Conservation (phyloP, 2,888 invertebrate species). For the Lithodes maja region DNA sequence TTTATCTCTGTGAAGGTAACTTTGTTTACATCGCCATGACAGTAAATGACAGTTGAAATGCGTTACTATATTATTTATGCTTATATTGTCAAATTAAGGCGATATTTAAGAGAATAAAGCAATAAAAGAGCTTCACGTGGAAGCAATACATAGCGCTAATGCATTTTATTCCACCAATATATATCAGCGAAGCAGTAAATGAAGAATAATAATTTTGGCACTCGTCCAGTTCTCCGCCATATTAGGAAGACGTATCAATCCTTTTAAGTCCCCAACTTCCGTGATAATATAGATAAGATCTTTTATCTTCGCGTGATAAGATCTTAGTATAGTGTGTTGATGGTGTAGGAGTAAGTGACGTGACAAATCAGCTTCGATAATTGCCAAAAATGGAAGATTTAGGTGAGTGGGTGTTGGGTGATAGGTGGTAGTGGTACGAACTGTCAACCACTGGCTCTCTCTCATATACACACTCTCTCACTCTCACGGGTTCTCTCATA, state of each 20-base stretch:
- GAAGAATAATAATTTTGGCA: conserved; percentile 28
- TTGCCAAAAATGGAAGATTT: conserved; percentile 53
- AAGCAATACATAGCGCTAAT: too few species aligned
- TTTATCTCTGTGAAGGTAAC: conserved; percentile 48
- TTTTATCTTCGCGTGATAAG: conserved; percentile 3
- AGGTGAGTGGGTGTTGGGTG: conserved; percentile 48
- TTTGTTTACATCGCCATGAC: conserved; percentile 60
- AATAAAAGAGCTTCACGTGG: too few species aligned
- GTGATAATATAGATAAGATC: conserved; percentile 40
- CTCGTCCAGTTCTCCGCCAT: conserved; percentile 54
- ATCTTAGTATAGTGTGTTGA: conserved; percentile 1
- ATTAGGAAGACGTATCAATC: conserved; percentile 43
- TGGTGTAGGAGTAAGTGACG: not conserved
- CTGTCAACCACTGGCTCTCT: not conserved
- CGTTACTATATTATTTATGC: not conserved
- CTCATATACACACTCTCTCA: not conserved
- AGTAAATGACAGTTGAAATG: not conserved
- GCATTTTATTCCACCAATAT: not conserved
- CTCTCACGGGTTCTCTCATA: not conserved
- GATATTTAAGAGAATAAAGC: not conserved
- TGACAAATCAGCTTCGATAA: not conserved
- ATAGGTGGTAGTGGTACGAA: not conserved
- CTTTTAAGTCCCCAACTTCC: conserved; percentile 32
- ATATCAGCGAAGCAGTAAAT: not conserved
- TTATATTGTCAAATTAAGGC: not conserved